Conservation (phyloP, 2,113 vertebrate species). For the Numenius arquata region DNA sequence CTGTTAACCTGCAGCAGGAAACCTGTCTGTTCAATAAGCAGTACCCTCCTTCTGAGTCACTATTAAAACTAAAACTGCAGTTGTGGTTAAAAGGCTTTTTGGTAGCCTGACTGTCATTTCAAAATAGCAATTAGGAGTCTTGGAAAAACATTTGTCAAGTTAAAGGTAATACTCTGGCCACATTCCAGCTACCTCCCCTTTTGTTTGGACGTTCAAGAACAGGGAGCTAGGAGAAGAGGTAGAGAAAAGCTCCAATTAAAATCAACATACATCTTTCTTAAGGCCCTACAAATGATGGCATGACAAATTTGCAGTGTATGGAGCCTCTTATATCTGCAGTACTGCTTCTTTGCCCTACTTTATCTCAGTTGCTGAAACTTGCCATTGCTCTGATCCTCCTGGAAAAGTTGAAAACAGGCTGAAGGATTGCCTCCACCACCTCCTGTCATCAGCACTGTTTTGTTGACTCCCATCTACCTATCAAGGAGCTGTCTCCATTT, state of each 20-base stretch:
- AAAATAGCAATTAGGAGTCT: background rate
- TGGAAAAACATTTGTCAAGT: background rate
- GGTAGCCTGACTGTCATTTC: background rate
- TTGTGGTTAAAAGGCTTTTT: background rate
- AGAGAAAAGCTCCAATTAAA: background rate
- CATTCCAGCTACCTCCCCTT: background rate
- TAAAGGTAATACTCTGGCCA: background rate
- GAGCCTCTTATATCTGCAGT: background rate
- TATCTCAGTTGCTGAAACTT: background rate
- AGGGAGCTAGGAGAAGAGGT: background rate
- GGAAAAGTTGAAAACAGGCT: background rate
- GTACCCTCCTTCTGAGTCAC: background rate
- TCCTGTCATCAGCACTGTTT: background rate
- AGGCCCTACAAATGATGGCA: background rate
- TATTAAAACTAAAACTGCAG: background rate
- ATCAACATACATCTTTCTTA: background rate
- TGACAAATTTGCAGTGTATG: background rate
- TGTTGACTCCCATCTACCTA: background rate
- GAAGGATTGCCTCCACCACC: background rate
- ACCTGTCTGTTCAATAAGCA: background rate
- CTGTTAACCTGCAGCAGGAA: background rate
- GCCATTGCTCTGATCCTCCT: background rate
- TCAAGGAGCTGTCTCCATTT: background rate
- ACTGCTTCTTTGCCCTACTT: background rate
- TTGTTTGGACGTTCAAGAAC: background rate